Conservation (phyloP, 92 coral and sea anemone species). For the Palythoa grandiflora region DNA sequence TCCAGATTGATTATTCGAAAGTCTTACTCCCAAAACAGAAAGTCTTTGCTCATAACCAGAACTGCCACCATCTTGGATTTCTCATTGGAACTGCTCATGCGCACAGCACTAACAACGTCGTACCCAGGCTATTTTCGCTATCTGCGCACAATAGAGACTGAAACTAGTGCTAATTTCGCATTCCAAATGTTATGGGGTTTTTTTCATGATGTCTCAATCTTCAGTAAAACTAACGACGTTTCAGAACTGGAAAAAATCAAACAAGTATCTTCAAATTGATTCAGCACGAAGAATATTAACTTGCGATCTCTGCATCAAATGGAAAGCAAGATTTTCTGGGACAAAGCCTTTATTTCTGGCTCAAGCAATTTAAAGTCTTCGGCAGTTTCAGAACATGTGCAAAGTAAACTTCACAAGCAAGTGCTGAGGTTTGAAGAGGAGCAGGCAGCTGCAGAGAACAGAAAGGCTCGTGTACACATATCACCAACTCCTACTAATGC, state of each 20-base stretch:
- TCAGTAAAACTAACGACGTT: conserved; percentile 30
- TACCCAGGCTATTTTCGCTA: neutral
- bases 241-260: conserved; percentile 29
- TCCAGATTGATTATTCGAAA: too few relatives aligned
- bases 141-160: conserved; percentile 17
- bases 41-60: neutral
- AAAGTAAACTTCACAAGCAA: conserved; percentile 67
- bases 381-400: conserved; percentile 58
- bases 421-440: conserved; percentile 65
- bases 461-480: conserved; percentile 58
- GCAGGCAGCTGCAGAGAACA: conserved; percentile 72
- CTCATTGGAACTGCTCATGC: too few relatives aligned
- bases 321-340: conserved; percentile 61
- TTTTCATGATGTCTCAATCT: conserved; percentile 30
- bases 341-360: conserved; percentile 65
- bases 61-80: neutral
- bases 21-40: too few relatives aligned
- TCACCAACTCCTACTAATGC: conserved; percentile 55
- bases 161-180: conserved; percentile 30
- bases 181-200: conserved; percentile 9
- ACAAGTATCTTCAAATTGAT: conserved; percentile 49
- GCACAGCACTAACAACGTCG: too few relatives aligned
- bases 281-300: conserved; percentile 36
- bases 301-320: conserved; percentile 53
- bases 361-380: conserved; percentile 64